Conservation (phyloP, 1,140 invertebrate species). For the Schlechtendalia chinensis region DNA sequence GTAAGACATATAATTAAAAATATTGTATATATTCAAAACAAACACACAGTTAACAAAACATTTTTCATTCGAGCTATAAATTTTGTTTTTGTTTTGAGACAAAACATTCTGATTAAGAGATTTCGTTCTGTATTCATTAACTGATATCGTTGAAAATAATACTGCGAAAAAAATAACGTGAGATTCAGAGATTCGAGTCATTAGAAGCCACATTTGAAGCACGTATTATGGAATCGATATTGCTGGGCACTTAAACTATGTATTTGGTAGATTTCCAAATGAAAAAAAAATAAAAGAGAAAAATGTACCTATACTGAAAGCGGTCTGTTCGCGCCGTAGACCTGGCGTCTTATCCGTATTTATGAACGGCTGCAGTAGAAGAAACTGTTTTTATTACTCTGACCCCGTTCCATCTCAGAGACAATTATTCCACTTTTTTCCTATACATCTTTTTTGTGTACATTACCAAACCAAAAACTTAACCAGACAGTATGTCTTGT, state of each 20-base stretch:
- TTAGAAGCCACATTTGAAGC: background rate
- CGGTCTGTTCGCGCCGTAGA: constrained; percentile 29
- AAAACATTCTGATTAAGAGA: background rate
- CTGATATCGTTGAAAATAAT: background rate
- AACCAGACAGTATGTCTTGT: background rate
- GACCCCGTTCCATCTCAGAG: constrained; percentile 38
- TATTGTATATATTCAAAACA: no score
- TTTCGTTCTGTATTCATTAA: no score
- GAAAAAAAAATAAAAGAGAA: constrained; percentile 23
- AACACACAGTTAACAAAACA: no score
- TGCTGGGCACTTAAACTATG: background rate
- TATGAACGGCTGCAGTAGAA: constrained; percentile 38
- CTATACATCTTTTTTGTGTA: background rate
- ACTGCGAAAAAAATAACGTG: background rate
- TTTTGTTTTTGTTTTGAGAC: no score
- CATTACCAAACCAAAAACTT: constrained; percentile 12
- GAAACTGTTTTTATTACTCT: constrained; percentile 43
- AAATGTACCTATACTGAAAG: constrained; percentile 41
- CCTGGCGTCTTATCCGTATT: constrained; percentile 49
- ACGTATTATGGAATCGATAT: constrained; percentile 24
- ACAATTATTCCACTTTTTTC: background rate
- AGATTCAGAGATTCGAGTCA: constrained; percentile 12
- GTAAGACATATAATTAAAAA: no score
- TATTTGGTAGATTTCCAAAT: constrained; percentile 44
- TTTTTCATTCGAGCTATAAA: no score